Base-by-base conservation (phyloP, 2,797 vertebrate species). In the Pteronotus mesoamericanus region DNA sequence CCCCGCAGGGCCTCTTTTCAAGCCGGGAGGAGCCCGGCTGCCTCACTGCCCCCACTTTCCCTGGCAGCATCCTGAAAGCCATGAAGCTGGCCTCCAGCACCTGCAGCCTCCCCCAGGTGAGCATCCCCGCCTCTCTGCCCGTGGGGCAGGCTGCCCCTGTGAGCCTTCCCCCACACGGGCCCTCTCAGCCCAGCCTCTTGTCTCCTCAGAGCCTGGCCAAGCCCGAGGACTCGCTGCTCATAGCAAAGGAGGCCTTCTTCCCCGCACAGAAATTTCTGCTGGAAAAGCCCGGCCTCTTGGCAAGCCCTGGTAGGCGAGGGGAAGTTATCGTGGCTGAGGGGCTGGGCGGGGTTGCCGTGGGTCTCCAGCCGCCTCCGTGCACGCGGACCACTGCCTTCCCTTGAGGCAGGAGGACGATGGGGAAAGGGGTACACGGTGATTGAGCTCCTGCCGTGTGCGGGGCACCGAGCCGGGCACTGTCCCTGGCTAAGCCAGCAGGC, bases 21-120 rank as follows among this genome's bases (percentile, higher is more conserved):
- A 5, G 57, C 77, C 72, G 21, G 32, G 48, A 19, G 32, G 26
- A 9, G 5, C 26, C 6, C 4, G 4, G 75, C 85, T 86, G 94
- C 74, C 66, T 84, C 69, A 22, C 82, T 34, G 29, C 64, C 18
- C 83, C 48, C 48, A 18, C 79, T 97, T 74, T 97, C 84, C 96
- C 96, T 22, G 10, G 53, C 98, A 99, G 99, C 98, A 99, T 99
- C 98, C 98, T 99, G 92, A 99, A 99, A 98, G 99, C 99, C 32
- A 99, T 99, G 99, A 99, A 99, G 98, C 98, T 99, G 98, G 99
- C 99, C 69, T 99, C 99, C 3, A 98, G 99, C 26, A 99, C 99
- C 94, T 99, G 99, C 98, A 98, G 98, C 98, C 99, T 99, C 7
- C 99, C 99, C 88, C 99, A 99, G 99, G 99, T 99, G 98, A 98